phyloP scores from a whole-genome alignment of 2,113 vertebrate species.

The Gasterosteus aculeatus region DNA sequence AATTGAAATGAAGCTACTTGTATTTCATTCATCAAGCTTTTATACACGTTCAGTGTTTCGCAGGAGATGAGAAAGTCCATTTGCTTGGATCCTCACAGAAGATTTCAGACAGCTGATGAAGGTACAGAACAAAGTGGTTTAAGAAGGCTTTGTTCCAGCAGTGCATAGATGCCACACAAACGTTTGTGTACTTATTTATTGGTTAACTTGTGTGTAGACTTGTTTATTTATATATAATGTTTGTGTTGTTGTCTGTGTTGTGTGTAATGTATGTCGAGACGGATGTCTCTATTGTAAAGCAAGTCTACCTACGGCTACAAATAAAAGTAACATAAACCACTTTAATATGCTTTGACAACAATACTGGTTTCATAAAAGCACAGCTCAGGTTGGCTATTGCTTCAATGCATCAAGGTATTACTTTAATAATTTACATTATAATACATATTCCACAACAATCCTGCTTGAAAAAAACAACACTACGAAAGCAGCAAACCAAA shows the following conservation, averaged over 20 bases:
- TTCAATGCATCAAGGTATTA: not conserved
- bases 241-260: no score
- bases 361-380: slow-evolving; percentile 26
- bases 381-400: not conserved
- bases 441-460: slow-evolving; percentile 35
- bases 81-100: not conserved
- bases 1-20: not conserved
- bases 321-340: not conserved
- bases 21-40: not conserved
- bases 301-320: no score
- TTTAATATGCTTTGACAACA: slow-evolving; percentile 12
- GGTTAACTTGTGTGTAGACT: no score
- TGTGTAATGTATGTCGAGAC: no score
- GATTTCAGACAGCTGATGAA: not conserved
- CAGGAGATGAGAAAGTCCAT: not conserved
- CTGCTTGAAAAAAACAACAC: slow-evolving; percentile 29
- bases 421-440: not conserved
- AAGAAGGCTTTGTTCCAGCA: no score
- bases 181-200: no score
- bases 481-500: slow-evolving; percentile 1
- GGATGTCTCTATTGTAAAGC: no score
- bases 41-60: not conserved
- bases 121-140: no score
- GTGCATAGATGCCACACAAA: no score
- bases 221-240: no score